phyloP scores from a whole-genome alignment of 2,113 vertebrate species.

The Bos javanicus region DNA sequence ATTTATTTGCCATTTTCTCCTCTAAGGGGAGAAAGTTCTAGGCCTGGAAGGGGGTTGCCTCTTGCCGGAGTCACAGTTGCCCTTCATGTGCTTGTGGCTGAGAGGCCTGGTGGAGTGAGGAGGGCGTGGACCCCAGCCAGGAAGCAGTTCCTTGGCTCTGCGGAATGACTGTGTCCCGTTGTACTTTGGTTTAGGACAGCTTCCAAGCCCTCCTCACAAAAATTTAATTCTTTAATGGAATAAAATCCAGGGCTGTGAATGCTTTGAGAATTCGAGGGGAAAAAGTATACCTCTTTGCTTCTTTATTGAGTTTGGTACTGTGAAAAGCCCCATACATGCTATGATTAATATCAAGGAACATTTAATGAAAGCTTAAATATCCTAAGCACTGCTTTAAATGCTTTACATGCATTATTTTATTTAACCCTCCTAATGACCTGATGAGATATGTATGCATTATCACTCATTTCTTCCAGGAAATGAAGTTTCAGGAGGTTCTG shows the following conservation, averaged over 20 bases:
- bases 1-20: constrained; percentile 74
- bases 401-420: background rate
- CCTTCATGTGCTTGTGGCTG: background rate
- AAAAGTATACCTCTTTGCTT: background rate
- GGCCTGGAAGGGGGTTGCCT: background rate
- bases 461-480: constrained; percentile 12
- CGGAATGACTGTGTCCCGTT: background rate
- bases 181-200: background rate
- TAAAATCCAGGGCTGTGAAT: background rate
- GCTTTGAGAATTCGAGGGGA: background rate
- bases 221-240: constrained; percentile 3
- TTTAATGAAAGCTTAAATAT: background rate
- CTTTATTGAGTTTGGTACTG: background rate
- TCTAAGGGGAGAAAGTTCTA: constrained; percentile 49
- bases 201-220: background rate
- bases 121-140: background rate
- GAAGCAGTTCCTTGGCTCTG: background rate
- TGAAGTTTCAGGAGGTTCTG: background rate
- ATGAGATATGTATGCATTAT: background rate
- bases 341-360: constrained; percentile 11
- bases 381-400: background rate
- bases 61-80: background rate
- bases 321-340: background rate
- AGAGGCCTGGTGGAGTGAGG: background rate
- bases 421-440: background rate